A percentile compares a stretch with the other conserved stretches of the same genome.
phyloP scores from a whole-genome alignment of 2,113 vertebrate genomes.

The Bombycilla garrulus region DNA sequence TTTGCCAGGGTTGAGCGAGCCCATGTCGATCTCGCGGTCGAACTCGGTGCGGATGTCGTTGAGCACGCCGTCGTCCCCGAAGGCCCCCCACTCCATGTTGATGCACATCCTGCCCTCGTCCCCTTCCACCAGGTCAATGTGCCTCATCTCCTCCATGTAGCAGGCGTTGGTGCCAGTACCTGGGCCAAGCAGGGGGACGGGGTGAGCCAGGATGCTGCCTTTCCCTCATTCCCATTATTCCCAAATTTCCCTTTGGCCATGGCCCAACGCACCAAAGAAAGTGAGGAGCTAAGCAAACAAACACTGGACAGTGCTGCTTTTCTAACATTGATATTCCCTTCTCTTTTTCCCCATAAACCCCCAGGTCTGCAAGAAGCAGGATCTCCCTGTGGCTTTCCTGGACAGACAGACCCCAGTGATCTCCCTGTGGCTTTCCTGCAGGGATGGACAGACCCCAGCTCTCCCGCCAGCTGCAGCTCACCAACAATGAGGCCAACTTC shows the following conservation, averaged over 20 bases:
- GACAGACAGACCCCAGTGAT: neutral
- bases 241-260: neutral
- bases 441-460: neutral
- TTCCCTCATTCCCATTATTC: neutral
- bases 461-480: slow-evolving; percentile 57
- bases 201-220: neutral
- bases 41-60: slow-evolving; percentile 89
- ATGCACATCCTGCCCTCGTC: slow-evolving; percentile 96
- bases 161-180: slow-evolving; percentile 94
- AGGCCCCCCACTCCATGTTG: slow-evolving; percentile 98
- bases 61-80: slow-evolving; percentile 86
- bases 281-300: neutral
- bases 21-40: slow-evolving; percentile 90
- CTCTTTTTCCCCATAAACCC: neutral
- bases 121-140: slow-evolving; percentile 89
- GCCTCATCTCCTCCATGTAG: slow-evolving; percentile 98
- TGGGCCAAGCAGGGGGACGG: neutral
- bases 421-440: neutral
- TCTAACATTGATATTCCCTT: neutral
- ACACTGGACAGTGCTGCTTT: neutral
- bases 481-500: slow-evolving; percentile 96
- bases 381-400: neutral
- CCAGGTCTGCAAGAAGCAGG: neutral
- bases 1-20: slow-evolving; percentile 93
- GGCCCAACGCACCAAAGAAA: neutral